phyloP scores from a whole-genome alignment of 1,140 invertebrate species.

The Drosophila asahinai region DNA sequence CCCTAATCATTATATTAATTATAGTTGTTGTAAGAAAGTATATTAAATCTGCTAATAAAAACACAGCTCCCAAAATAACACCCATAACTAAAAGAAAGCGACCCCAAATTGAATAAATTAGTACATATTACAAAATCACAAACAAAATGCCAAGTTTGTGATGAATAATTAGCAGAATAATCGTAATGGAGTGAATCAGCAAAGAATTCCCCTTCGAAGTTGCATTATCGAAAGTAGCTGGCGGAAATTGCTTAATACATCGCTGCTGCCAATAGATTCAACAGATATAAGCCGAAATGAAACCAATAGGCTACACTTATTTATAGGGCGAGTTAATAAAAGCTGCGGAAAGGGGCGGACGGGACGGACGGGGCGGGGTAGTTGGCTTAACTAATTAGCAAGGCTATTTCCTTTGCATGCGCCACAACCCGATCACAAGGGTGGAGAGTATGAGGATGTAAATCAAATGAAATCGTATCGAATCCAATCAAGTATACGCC shows the following conservation, averaged over 20 bases:
- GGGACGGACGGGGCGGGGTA: not conserved
- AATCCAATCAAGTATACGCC: constrained; percentile 68
- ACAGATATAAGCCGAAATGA: constrained; percentile 1
- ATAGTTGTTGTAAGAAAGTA: not conserved
- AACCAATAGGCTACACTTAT: constrained; percentile 18
- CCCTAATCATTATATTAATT: too few species aligned
- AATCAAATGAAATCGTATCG: constrained; percentile 80
- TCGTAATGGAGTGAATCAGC: constrained; percentile 29
- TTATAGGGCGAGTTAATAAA: constrained; percentile 37
- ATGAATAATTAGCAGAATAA: constrained; percentile 25
- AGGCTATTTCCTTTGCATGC: constrained; percentile 41
- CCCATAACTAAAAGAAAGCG: constrained; percentile 38
- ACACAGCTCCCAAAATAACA: constrained; percentile 1
- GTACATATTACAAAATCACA: constrained; percentile 31
- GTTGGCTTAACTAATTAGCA: constrained; percentile 55
- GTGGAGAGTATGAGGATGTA: constrained; percentile 67
- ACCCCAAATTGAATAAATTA: constrained; percentile 14
- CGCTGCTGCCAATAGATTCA: constrained; percentile 4
- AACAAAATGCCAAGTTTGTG: not conserved
- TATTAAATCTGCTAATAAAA: not conserved
- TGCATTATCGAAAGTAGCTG: not conserved
- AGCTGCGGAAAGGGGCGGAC: not conserved
- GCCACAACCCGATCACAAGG: constrained; percentile 39
- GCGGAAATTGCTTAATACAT: not conserved
- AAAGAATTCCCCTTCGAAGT: constrained; percentile 19